Evolutionary conservation across 2,888 invertebrate species (phyloP).

Genomic region (Mesorhabditis sp.): DNA sequence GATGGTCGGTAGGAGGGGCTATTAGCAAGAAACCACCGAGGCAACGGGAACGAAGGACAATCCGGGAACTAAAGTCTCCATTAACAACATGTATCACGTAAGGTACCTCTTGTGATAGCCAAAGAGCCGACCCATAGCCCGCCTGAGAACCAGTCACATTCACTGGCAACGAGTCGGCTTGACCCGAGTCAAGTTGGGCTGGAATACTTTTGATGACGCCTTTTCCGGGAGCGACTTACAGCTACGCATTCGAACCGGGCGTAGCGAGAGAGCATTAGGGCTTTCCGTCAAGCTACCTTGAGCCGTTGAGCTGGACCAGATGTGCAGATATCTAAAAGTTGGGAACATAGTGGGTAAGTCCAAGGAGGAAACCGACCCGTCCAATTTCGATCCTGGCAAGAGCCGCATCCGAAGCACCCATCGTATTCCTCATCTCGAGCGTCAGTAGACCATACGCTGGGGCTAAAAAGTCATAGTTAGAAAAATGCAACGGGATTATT

Average conservation of each 20-base stretch:
- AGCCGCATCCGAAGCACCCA: constrained; percentile 27
- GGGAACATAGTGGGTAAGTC: neutral
- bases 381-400: constrained; percentile 32
- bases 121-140: neutral
- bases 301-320: neutral
- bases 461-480: constrained; percentile 17
- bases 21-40: neutral
- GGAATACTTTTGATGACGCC: neutral
- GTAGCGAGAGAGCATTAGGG: neutral
- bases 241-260: neutral
- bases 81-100: neutral
- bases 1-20: neutral
- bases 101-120: neutral
- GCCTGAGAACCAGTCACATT: constrained; percentile 10
- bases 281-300: neutral
- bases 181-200: neutral
- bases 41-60: neutral
- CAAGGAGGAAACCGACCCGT: constrained; percentile 18
- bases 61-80: neutral
- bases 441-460: constrained; percentile 22
- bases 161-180: constrained; percentile 6
- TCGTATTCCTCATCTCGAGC: constrained; percentile 26
- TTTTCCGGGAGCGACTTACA: constrained; percentile 10
- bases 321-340: neutral
- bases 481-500: neutral